These are phyloP conservation scores for Anguilla rostrata DNA, from an alignment of 2,113 vertebrate species.

Conservation along the genomic window DNA sequence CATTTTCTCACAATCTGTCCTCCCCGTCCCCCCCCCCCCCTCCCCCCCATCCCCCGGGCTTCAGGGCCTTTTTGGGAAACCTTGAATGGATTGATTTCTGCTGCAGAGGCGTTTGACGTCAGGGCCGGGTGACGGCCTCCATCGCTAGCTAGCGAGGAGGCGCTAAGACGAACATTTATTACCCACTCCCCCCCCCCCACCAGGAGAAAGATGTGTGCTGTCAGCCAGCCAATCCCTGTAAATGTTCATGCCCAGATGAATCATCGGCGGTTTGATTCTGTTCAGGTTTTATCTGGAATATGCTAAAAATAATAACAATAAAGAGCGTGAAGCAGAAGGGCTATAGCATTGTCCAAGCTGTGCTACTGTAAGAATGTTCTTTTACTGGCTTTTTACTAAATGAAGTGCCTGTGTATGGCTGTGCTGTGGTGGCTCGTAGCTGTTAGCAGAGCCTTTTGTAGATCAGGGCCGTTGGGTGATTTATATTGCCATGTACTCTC, in stretches of 20 bases:
- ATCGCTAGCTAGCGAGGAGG: not conserved
- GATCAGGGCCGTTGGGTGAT: not conserved
- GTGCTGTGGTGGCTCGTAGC: not conserved
- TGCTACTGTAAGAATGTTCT: not conserved
- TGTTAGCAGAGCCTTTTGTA: not conserved
- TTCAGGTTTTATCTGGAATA: not conserved
- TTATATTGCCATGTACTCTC: not conserved
- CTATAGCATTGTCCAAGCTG: not conserved
- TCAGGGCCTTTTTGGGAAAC: slow-evolving; percentile 18
- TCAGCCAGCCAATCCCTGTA: not conserved
- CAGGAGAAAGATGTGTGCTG: not conserved
- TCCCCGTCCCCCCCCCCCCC: not conserved
- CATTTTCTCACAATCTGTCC: not conserved
- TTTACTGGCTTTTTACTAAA: not conserved
- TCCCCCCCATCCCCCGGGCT: not conserved
- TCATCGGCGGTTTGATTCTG: not conserved
- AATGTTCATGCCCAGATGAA: not conserved
- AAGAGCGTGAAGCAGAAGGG: not conserved
- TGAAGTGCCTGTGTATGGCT: not conserved
- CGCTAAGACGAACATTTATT: not conserved
- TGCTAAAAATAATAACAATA: not conserved
- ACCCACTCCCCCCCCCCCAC: too few relatives aligned
- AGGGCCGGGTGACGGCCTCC: not conserved
- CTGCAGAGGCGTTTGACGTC: not conserved
- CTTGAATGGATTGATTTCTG: not conserved